phyloP scores from a whole-genome alignment of 2,113 vertebrate species.

The Eurystomus gularis region DNA sequence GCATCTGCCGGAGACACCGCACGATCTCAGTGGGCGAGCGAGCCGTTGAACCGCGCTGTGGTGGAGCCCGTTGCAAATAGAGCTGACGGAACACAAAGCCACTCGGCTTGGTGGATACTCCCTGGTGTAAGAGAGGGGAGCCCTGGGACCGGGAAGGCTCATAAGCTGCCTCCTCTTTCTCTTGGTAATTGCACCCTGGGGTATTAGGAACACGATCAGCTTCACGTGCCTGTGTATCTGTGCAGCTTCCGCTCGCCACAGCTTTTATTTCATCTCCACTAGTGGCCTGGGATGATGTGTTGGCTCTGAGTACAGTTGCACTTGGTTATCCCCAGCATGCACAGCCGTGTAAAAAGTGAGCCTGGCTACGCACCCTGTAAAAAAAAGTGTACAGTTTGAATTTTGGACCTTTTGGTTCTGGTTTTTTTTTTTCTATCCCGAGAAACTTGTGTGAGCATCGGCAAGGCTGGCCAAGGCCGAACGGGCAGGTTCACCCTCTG shows the following conservation, averaged over 20 bases:
- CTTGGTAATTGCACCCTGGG: conserved; percentile 3
- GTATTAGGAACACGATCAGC: background rate
- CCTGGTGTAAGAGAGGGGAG: background rate
- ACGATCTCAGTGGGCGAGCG: background rate
- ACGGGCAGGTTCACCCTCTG: background rate
- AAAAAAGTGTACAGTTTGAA: background rate
- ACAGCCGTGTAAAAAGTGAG: conserved; percentile 1
- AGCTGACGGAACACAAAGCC: background rate
- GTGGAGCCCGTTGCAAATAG: background rate
- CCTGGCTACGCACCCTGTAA: background rate
- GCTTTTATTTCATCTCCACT: background rate
- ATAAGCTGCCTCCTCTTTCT: background rate
- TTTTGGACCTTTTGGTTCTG: background rate
- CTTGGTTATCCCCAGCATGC: conserved; percentile 13
- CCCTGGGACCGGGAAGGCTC: background rate
- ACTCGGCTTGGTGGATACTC: background rate
- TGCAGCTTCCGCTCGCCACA: background rate
- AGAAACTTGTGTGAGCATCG: background rate
- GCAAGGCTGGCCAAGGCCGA: conserved; percentile 31
- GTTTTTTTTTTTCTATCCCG: background rate
- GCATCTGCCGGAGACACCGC: background rate
- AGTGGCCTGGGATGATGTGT: conserved; percentile 13
- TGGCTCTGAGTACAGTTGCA: conserved; percentile 6
- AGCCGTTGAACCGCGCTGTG: background rate
- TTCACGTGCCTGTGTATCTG: conserved; percentile 41